Conservation (phyloP, 2,888 invertebrate species). For the Clistopyga incitator region DNA sequence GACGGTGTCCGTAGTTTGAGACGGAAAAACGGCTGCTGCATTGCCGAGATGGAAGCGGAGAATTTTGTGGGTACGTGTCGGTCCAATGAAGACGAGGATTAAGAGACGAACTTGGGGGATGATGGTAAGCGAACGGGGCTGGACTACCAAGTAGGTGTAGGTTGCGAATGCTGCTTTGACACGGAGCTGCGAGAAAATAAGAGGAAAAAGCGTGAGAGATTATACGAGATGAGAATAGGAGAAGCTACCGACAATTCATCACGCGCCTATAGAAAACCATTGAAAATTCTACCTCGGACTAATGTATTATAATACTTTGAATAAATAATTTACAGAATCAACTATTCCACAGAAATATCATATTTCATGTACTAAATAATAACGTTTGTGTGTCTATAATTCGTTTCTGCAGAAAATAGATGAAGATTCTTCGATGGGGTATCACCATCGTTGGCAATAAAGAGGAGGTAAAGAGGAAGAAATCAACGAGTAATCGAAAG, state of each 20-base stretch:
- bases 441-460: not conserved
- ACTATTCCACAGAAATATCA: too few species aligned
- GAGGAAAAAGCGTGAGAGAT: slow-evolving; percentile 38
- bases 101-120: slow-evolving; percentile 47
- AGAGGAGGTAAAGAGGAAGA: slow-evolving; percentile 9
- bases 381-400: too few species aligned
- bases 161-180: slow-evolving; percentile 45
- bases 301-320: slow-evolving; percentile 20
- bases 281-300: not conserved
- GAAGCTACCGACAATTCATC: slow-evolving; percentile 22
- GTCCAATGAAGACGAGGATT: slow-evolving; percentile 66
- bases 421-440: not conserved
- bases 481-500: slow-evolving; percentile 23
- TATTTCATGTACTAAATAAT: too few species aligned
- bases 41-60: slow-evolving; percentile 67
- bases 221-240: slow-evolving; percentile 23
- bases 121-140: slow-evolving; percentile 33
- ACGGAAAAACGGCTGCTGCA: not conserved
- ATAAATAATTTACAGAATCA: not conserved
- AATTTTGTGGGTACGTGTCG: slow-evolving; percentile 67
- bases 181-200: slow-evolving; percentile 49
- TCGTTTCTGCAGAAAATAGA: not conserved
- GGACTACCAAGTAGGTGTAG: slow-evolving; percentile 31
- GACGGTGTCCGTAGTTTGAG: slow-evolving; percentile 1
- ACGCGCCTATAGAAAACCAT: not conserved